Evolutionary conservation across 2,888 invertebrate species (phyloP), one percentile per base, ranked within the genome.

Genomic region (Anagyrus pseudococci): DNA sequence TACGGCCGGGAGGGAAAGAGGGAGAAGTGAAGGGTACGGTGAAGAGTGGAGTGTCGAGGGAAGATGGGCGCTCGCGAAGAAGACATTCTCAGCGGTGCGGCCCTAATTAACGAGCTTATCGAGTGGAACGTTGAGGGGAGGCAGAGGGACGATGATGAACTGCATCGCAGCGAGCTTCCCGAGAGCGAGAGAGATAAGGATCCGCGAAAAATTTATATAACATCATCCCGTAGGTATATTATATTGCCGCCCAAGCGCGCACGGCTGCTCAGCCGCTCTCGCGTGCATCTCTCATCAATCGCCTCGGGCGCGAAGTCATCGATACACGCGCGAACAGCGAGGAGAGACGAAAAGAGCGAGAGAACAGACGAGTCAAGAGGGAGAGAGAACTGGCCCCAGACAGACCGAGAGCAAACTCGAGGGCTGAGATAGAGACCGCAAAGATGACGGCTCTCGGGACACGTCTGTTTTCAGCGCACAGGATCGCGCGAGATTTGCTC

Each of bases 21-120:
- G 8, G 15, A 37, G 15, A 15, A 8, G 15, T 10, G 15, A 37
- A 8, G 15, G 15, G 8, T 13, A 37, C 2, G 15, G 15, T 2
- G 15, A 37, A 8, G 15, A 37, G 15, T 13, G 29, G 10, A 8
- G 33, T n/a, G n/a, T n/a, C 10, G 15, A 15, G 15, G 8, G 33
- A 37, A 37, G 33, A 37, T 15, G 33, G 10, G 10, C 4, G 33
- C 33, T 37, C 33, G 6, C 19, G 23, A 52, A 55, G 44, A 55
- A 46, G 57, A 57, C 57, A 40, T 48, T 46, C 33, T 33, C 46
- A 7, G 3, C 17, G 33, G 33, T 37, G 10, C 19, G 23, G 47
- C 37, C 52, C 59, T 59, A 61, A 61, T 61, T 61, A 61, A 61
- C 60, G 55, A 61, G 55, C 60, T 61, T 61, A 61, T 61, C 60